phyloP scores from a whole-genome alignment of 2,888 invertebrate genomes.

The Drepanosiphum platanoidis region DNA sequence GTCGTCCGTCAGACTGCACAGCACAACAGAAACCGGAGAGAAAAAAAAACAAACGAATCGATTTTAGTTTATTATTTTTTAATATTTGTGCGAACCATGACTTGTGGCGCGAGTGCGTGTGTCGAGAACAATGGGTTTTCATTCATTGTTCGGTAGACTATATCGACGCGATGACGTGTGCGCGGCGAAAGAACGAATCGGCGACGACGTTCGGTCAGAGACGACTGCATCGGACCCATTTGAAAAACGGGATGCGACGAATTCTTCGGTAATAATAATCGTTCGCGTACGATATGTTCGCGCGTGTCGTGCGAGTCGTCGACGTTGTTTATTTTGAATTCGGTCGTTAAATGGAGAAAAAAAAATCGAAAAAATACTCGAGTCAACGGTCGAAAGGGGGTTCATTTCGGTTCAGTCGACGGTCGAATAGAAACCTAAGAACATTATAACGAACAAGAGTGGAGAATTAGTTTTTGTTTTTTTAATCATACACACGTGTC shows the following conservation, averaged over 20 bases:
- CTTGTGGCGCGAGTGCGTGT: background rate
- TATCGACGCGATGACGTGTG: background rate
- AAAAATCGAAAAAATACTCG: too few relatives aligned
- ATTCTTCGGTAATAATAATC: constrained; percentile 36
- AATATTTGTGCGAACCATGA: constrained; percentile 37
- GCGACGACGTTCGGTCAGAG: background rate
- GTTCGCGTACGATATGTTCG: too few relatives aligned
- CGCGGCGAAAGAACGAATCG: background rate
- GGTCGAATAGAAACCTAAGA: too few relatives aligned
- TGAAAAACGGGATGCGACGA: background rate
- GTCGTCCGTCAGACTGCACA: constrained; percentile 7
- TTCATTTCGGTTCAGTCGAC: too few relatives aligned
- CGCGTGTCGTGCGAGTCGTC: too few relatives aligned
- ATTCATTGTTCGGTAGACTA: constrained; percentile 22
- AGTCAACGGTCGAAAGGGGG: too few relatives aligned
- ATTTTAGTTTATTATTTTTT: background rate
- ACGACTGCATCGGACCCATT: too few relatives aligned
- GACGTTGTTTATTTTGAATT: too few relatives aligned
- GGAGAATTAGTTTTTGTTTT: too few relatives aligned
- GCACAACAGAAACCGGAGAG: constrained; percentile 1
- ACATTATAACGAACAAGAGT: too few relatives aligned
- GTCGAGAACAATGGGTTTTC: constrained; percentile 41
- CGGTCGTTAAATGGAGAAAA: too few relatives aligned
- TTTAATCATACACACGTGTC: too few relatives aligned
- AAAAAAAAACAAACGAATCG: constrained; percentile 20